Percentiles rank a stretch among this genome's conserved stretches.
phyloP scores from a whole-genome alignment of 2,113 vertebrate species.

The Gulo gulo region DNA sequence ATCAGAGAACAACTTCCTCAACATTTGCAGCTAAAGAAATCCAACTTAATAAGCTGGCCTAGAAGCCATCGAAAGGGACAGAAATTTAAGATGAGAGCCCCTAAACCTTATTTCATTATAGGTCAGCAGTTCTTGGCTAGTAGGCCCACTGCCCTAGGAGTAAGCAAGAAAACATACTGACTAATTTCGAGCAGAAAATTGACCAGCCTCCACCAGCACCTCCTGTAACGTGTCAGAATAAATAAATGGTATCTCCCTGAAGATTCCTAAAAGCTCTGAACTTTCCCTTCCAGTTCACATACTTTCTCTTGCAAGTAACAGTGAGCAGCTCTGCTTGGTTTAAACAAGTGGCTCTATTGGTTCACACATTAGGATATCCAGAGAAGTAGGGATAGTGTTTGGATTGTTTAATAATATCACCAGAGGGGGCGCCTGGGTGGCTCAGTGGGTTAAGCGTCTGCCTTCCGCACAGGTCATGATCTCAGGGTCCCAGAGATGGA shows the following conservation, averaged over 20 bases:
- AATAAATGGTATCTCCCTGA: constrained; percentile 19
- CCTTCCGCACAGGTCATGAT: too few species aligned
- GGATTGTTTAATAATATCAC: not conserved
- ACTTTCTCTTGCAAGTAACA: not conserved
- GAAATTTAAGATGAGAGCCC: not conserved
- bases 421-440: too few species aligned
- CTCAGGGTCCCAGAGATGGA: too few species aligned
- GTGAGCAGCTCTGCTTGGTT: not conserved
- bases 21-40: constrained; percentile 4
- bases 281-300: not conserved
- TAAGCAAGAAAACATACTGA: not conserved
- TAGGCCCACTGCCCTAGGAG: not conserved
- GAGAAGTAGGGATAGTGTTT: not conserved
- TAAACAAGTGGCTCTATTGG: constrained; percentile 20
- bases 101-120: not conserved
- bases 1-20: not conserved
- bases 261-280: not conserved
- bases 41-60: not conserved
- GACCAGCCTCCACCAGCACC: not conserved
- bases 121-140: not conserved
- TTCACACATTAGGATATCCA: not conserved
- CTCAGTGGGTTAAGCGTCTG: too few species aligned
- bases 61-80: not conserved
- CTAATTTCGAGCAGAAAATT: not conserved
- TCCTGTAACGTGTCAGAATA: not conserved